phyloP scores from a whole-genome alignment of 2,113 vertebrate species.

The Corvus moneduloides region DNA sequence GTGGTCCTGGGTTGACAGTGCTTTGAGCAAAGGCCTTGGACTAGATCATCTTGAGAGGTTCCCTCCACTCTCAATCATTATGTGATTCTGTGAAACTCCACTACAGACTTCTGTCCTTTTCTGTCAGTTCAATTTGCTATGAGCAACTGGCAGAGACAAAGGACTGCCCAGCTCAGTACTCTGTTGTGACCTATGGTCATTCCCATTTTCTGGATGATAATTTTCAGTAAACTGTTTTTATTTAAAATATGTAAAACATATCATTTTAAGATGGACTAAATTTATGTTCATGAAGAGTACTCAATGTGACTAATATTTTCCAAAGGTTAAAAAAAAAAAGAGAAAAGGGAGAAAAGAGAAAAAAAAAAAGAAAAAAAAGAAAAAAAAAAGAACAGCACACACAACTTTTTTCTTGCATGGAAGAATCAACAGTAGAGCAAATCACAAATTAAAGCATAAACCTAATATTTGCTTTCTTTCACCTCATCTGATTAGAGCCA shows the following conservation, averaged over 20 bases:
- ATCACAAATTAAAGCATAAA: slow-evolving; percentile 48
- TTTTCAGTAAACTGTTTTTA: not conserved
- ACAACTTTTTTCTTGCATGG: not conserved
- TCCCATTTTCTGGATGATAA: not conserved
- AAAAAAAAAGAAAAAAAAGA: too few species aligned
- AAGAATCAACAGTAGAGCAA: slow-evolving; percentile 21
- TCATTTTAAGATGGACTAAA: not conserved
- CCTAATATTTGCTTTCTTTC: slow-evolving; percentile 50
- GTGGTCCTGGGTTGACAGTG: not conserved
- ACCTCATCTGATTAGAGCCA: slow-evolving; percentile 53
- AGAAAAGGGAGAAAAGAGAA: not conserved
- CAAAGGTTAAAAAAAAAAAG: not conserved
- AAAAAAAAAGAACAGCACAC: not conserved
- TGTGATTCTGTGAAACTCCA: not conserved
- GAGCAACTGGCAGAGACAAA: not conserved
- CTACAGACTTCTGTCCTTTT: not conserved
- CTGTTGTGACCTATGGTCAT: not conserved
- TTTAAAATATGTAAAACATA: not conserved
- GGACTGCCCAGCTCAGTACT: not conserved
- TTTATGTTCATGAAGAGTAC: not conserved
- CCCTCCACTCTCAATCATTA: not conserved
- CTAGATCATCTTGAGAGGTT: not conserved
- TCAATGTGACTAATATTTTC: not conserved
- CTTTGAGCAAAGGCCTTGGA: not conserved
- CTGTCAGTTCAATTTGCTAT: not conserved